Conservation (phyloP, 2,113 vertebrate genomes). For the Chloropsis hardwickii region DNA sequence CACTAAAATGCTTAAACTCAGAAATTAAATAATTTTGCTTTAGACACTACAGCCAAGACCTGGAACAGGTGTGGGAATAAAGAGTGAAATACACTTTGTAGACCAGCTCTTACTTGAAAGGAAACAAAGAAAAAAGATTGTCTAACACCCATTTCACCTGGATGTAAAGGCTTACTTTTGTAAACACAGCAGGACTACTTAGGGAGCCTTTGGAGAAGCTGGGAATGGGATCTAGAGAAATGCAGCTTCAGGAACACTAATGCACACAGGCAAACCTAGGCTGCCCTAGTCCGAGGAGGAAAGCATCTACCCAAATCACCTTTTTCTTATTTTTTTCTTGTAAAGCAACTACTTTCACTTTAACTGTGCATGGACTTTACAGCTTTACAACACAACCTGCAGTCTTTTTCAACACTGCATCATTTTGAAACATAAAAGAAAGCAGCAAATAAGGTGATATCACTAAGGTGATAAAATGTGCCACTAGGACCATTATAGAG, state of each 20-base stretch:
- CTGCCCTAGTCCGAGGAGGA: neutral
- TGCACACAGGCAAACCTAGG: neutral
- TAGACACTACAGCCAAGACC: neutral
- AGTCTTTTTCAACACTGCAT: neutral
- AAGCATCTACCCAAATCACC: neutral
- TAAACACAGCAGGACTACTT: neutral
- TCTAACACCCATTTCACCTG: neutral
- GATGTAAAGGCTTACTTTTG: neutral
- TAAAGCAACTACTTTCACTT: neutral
- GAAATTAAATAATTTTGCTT: neutral
- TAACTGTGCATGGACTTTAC: neutral
- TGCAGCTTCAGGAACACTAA: neutral
- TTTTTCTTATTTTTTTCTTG: neutral
- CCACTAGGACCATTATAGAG: neutral
- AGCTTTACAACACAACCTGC: neutral
- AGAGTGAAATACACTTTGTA: neutral
- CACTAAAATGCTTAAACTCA: neutral
- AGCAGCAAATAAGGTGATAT: fast-evolving
- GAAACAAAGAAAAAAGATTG: neutral
- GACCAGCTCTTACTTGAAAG: neutral
- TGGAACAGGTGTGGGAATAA: neutral
- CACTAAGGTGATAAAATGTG: neutral
- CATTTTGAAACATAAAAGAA: neutral
- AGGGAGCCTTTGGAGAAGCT: neutral
- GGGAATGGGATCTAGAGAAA: neutral